Conservation (phyloP, 2,888 invertebrate species). For the Pyrrhosoma nymphula region DNA sequence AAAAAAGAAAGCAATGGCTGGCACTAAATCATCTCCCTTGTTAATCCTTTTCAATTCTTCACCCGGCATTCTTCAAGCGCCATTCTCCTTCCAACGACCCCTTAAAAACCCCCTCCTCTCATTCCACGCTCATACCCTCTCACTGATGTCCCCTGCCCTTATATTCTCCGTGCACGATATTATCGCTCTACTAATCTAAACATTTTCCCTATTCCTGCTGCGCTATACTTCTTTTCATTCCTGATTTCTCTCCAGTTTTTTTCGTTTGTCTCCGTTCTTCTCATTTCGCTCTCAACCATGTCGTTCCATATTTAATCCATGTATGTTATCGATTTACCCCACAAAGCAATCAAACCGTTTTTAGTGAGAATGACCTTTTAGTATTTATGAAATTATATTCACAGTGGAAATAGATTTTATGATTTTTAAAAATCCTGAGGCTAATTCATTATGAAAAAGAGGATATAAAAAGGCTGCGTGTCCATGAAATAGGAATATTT, state of each 20-base stretch:
- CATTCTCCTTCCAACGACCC: not conserved
- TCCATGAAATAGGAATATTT: too few relatives aligned
- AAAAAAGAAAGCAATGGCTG: not conserved
- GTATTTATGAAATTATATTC: too few relatives aligned
- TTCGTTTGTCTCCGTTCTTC: too few relatives aligned
- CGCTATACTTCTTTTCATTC: not conserved
- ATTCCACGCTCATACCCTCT: not conserved
- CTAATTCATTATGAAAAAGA: too few relatives aligned
- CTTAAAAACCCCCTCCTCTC: not conserved
- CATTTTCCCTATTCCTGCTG: not conserved
- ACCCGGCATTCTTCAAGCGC: slow-evolving; percentile 49
- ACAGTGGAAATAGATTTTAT: too few relatives aligned
- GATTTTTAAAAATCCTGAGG: too few relatives aligned
- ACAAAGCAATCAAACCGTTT: too few relatives aligned
- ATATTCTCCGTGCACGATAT: not conserved
- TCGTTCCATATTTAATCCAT: too few relatives aligned
- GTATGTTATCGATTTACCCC: too few relatives aligned
- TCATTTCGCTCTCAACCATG: too few relatives aligned
- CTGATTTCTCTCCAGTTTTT: not conserved
- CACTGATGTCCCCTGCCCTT: not conserved
- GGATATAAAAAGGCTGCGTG: too few relatives aligned
- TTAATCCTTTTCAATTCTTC: slow-evolving; percentile 63
- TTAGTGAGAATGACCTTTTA: too few relatives aligned
- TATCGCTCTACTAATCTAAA: not conserved
- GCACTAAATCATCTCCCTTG: slow-evolving; percentile 65